Conservation (phyloP, 2,797 vertebrate genomes). For the Malurus splendens region DNA sequence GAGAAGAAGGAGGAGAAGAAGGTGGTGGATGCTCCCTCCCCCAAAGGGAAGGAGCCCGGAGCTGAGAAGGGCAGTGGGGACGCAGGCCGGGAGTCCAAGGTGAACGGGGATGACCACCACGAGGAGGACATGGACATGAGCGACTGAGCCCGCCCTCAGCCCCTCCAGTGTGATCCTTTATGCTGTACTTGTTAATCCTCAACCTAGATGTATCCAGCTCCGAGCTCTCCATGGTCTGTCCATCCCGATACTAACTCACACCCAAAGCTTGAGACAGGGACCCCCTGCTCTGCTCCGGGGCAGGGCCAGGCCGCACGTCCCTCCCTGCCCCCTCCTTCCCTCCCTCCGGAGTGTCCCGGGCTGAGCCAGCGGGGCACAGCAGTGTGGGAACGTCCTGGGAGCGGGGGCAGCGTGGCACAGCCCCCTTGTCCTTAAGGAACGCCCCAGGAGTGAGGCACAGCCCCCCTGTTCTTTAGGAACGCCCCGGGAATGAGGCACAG, state of each 20-base stretch:
- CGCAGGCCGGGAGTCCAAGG: slow-evolving; percentile 82
- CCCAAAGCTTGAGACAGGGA: slow-evolving; percentile 47
- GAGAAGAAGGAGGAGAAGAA: slow-evolving; percentile 85
- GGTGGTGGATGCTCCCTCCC: slow-evolving; percentile 74
- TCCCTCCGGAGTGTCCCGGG: neutral
- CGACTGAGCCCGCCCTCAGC: slow-evolving; percentile 73
- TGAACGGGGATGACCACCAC: slow-evolving; percentile 92
- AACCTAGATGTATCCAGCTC: slow-evolving; percentile 70
- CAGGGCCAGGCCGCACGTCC: neutral
- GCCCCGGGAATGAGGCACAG: neutral
- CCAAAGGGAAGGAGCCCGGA: slow-evolving; percentile 74
- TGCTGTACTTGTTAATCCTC: slow-evolving; percentile 70
- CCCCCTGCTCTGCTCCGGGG: neutral
- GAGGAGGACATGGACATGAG: slow-evolving; percentile 99
- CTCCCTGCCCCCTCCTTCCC: neutral
- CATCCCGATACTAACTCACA: slow-evolving; percentile 61
- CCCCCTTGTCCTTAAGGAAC: neutral
- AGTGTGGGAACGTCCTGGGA: slow-evolving; percentile 27
- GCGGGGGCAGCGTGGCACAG: slow-evolving; percentile 50
- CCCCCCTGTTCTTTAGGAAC: neutral
- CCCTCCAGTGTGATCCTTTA: slow-evolving; percentile 63
- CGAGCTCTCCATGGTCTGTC: slow-evolving; percentile 63
- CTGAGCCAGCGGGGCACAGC: neutral
- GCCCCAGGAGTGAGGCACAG: neutral
- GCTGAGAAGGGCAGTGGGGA: slow-evolving; percentile 74